Evolutionary conservation across 2,113 vertebrate genomes (phyloP), one percentile per base, ranked within the genome.

Genomic region (Takifugu bimaculatus): DNA sequence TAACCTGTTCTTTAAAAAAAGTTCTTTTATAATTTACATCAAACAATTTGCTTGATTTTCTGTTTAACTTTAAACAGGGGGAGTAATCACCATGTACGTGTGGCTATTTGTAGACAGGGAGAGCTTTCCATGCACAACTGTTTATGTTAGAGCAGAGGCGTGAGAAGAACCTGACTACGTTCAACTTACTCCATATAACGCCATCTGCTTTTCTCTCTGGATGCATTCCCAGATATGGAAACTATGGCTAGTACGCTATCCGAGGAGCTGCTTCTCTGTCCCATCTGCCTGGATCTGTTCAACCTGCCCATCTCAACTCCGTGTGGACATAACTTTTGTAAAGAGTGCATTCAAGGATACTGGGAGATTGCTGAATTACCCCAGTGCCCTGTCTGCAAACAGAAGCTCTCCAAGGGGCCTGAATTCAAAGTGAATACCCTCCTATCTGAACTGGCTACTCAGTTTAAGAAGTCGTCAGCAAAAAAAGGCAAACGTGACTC

Each of bases 271-370:
- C 74, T 88, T 35, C 80, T 89, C 6, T 91, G 90, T 57, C 71
- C 83, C 70, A 88, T 91, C 72, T 91, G 89, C 70, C 61, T 89
- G 52, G 86, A 90, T 43, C 12, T 89, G 25, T 80, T 89, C 49
- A 50, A 65, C 39, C 80, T 83, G 7, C 89, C 89, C 0, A 84
- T 90, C 39, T 82, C 86, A 0, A 82, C 85, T 27, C 47, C 66
- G 0, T 90, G 88, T 55, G 89, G 88, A 2, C 90, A 91, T 78
- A 90, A 86, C 70, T 89, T 89, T 81, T 91, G 89, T 71, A 75
- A 43, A 48, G 56, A 54, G 7, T 91, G 90, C 70, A 73, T 85
- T 47, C 75, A 70, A 39, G 65, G 59, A 63, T 83, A 82, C 70
- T 88, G 77, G 77, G 67, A 70, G 55, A 69, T 62, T 20, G 42